Base-by-base conservation (phyloP, 2,113 vertebrate species). In the Geococcyx californianus region DNA sequence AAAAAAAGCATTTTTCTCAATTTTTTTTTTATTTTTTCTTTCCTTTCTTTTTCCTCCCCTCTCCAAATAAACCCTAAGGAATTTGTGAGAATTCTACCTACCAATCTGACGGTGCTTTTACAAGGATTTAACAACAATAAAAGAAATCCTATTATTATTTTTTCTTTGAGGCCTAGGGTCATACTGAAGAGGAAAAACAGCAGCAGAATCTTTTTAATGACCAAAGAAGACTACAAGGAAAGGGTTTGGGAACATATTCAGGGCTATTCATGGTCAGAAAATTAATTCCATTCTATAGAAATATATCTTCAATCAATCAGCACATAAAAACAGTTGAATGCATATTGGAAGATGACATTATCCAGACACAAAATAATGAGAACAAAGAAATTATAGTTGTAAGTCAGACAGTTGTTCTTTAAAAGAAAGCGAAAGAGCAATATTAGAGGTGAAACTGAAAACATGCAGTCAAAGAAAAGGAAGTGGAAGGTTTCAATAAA, bases 31-130 rank as follows among this genome's bases (percentile, higher is more conserved):
- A 7, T 6, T 62, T 62, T 56, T 15, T 5, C 31, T 73, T 24
- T 6, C 13, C 9, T 36, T 51, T 18, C 5, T 51, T 13, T 13
- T 24, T 3, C 8, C 1, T 3, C 7, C 4, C 4, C 7, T 8
- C 58, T 8, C 20, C 38, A 4, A 33, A 20, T 3, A 63, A 38
- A 64, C 33, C 64, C 11, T 38, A 26, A 70, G 40, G 24, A 64
- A 69, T 31, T 7, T 75, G 31, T 66, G 25, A 36, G 26, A 59
- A 70, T 49, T 80, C 17, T 60, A 49, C 64, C 59, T 55, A 59
- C 9, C 9, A 21, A 59, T 18, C 4, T 38, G 9, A 51, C 14
- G 49, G 11, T 31, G 9, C 11, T 81, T 72, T 62, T 33, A 40
- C 10, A 62, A 18, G 15, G 2, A 56, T 62, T 45, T 17, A 66